These are phyloP conservation scores for Phaethon lepturus DNA, from an alignment of 2,113 vertebrate species.

Conservation along the genomic window DNA sequence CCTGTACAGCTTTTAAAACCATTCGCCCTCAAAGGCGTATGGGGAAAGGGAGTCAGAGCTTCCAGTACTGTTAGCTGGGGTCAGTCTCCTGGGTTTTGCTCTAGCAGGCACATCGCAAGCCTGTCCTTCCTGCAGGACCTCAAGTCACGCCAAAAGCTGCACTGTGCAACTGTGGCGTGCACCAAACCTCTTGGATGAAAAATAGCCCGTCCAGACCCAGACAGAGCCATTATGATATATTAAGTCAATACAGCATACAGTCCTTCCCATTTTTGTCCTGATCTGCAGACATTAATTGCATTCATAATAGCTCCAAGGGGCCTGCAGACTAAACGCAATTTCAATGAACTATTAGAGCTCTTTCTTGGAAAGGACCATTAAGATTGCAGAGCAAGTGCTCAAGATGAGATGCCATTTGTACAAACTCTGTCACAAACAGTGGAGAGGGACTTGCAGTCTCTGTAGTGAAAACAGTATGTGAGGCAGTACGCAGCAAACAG, in stretches of 20 bases:
- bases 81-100: too few species aligned
- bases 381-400: background rate
- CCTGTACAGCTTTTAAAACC: background rate
- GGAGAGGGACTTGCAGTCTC: background rate
- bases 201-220: background rate
- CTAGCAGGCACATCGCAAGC: background rate
- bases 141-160: background rate
- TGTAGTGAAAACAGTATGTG: background rate
- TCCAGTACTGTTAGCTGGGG: background rate
- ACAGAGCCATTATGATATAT: background rate
- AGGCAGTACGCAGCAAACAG: background rate
- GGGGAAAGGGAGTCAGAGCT: background rate
- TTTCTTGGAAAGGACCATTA: background rate
- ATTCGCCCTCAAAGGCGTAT: rapidly evolving
- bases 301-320: background rate
- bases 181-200: background rate
- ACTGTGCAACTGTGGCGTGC: rapidly evolving
- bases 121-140: background rate
- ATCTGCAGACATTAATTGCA: background rate
- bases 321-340: background rate
- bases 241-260: background rate
- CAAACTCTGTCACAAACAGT: background rate
- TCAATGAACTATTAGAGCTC: background rate
- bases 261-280: background rate
- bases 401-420: background rate